Conservation (phyloP, 2,113 vertebrate species). For the Hemichromis elongatus region DNA sequence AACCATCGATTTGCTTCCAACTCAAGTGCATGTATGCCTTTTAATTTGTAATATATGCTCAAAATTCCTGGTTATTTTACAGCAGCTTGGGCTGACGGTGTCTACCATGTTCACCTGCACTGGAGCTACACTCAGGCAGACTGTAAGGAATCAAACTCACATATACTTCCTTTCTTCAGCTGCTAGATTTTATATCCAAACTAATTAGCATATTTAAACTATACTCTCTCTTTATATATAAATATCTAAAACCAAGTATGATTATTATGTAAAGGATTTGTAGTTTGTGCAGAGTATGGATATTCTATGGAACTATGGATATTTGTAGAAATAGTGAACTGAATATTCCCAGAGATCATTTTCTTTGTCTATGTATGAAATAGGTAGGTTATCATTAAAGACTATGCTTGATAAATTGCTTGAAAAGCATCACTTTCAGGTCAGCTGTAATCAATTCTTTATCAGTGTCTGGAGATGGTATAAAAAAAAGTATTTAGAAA, state of each 20-base stretch:
- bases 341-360: background rate
- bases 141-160: background rate
- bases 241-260: background rate
- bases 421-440: background rate
- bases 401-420: background rate
- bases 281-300: background rate
- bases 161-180: background rate
- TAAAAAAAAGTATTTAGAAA: fast-evolving
- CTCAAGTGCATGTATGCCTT: background rate
- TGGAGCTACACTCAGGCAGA: background rate
- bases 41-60: background rate
- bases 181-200: background rate
- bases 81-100: background rate
- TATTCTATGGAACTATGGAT: background rate
- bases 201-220: background rate
- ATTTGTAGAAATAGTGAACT: background rate
- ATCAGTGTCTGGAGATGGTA: background rate
- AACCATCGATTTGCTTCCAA: background rate
- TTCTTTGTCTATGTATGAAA: background rate
- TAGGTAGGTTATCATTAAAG: background rate
- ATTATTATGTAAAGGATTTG: background rate
- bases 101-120: background rate
- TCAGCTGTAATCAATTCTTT: background rate
- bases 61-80: background rate
- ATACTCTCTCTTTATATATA: background rate